phyloP scores from a whole-genome alignment of 1,140 invertebrate genomes.

The Lordiphosa stackelbergi region DNA sequence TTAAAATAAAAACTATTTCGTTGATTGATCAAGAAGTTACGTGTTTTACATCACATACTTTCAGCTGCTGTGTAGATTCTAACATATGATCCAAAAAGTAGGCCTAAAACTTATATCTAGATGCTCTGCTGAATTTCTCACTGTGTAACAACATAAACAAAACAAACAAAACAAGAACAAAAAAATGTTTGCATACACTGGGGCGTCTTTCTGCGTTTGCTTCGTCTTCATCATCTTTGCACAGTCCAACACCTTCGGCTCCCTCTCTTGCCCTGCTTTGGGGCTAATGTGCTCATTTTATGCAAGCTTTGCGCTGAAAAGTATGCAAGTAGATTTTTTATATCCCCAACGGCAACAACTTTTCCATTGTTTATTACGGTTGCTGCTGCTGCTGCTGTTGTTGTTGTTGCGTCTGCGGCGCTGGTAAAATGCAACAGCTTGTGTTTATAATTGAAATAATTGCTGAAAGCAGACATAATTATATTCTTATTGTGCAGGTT shows the following conservation, averaged over 20 bases:
- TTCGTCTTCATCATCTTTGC: conserved; percentile 21
- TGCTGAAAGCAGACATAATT: conserved; percentile 61
- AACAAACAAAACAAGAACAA: neutral
- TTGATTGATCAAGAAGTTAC: too few species aligned
- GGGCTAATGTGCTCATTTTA: conserved; percentile 62
- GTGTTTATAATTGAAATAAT: conserved; percentile 67
- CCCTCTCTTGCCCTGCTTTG: conserved; percentile 31
- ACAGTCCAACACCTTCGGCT: conserved; percentile 33
- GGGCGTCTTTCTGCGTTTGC: conserved; percentile 13
- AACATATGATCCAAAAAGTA: too few species aligned
- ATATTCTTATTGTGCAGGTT: conserved; percentile 37
- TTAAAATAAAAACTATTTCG: too few species aligned
- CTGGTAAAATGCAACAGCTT: conserved; percentile 55
- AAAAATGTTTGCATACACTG: conserved; percentile 30
- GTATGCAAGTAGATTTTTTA: conserved; percentile 46
- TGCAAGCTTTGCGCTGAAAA: conserved; percentile 31
- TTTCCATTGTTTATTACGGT: conserved; percentile 37
- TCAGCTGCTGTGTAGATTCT: too few species aligned
- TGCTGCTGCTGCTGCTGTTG: conserved; percentile 11
- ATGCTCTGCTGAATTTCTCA: neutral
- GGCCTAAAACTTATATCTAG: too few species aligned
- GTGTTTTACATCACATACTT: too few species aligned
- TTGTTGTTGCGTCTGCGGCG: conserved; percentile 29
- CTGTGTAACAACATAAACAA: conserved; percentile 4
- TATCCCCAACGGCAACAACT: conserved; percentile 27